Evolutionary conservation across 2,888 invertebrate species (phyloP), one percentile per base, ranked within the genome.

Genomic region (Uropetala carovei): DNA sequence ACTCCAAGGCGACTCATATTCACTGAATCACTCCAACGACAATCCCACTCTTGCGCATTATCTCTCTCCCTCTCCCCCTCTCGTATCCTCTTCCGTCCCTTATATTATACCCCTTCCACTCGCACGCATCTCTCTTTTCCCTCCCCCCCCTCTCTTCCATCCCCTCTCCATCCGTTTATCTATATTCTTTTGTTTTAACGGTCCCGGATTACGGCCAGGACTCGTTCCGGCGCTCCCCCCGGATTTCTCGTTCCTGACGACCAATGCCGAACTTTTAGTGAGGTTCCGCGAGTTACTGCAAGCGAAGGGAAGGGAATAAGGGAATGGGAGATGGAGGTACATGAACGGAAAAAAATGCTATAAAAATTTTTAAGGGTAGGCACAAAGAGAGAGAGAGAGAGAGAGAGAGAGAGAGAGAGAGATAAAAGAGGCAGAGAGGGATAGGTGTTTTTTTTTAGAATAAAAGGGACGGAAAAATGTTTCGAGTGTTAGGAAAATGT

Each of bases 201-300:
- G 58, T 22, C 7, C 85, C 85, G 43, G 85, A 85, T 85, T 58
- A 85, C 10, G 85, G 85, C 22, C 2, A 5, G 68, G 68, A 68
- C 68, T 22, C n/a, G 11, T 68, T 68, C 68, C 18, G 18, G n/a
- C 68, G 13, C 68, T 68, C n/a, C 68, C n/a, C 68, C 68, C 9
- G 68, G 64, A 68, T 68, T 68, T 22, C 68, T 68, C 22, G 22
- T n/a, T n/a, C 64, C 64, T n/a, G 64, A 64, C 64, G 75, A 27
- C 27, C 22, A 75, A 11, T 75, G 75, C 75, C 27, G 75, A 75
- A 75, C 75, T 75, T 75, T 75, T 75, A 27, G 75, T 11, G 75
- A 75, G 22, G 27, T 43, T 43, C 43, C 43, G 43, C 43, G 43
- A 43, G 43, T 43, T 3, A 43, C 43, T 1, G 43, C 5, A 5